These are phyloP conservation scores for Meganola albula DNA, from an alignment of 2,888 invertebrate genomes.

Conservation along the genomic window DNA sequence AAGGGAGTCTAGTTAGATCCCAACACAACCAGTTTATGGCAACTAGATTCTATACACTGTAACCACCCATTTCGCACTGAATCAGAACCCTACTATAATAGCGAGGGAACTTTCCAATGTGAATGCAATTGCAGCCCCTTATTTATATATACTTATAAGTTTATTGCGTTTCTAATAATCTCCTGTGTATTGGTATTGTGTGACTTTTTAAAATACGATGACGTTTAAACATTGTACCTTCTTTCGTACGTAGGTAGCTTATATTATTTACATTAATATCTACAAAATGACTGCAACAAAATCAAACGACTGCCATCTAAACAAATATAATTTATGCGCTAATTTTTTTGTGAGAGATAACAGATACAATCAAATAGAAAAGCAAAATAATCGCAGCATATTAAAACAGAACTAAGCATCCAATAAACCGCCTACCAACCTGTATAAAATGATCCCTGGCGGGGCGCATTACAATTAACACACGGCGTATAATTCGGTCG, in stretches of 20 bases:
- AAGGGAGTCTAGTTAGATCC: conserved; percentile 19
- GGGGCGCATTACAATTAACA: conserved; percentile 2
- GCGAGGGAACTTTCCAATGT: conserved; percentile 27
- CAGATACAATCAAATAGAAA: no score
- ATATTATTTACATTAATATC: no score
- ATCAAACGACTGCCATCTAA: no score
- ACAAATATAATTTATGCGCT: no score
- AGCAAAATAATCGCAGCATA: conserved; percentile 16
- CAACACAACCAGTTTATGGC: conserved; percentile 22
- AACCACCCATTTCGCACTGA: conserved; percentile 15
- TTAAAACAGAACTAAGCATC: conserved; percentile 18
- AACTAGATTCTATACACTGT: conserved; percentile 19
- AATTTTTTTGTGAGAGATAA: no score
- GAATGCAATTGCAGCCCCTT: conserved; percentile 7
- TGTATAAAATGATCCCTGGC: conserved; percentile 15
- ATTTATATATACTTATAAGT: background rate
- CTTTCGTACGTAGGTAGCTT: no score
- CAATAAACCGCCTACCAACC: conserved; percentile 1
- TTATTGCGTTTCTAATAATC: background rate
- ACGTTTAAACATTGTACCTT: no score
- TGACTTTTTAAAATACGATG: no score
- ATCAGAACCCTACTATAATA: conserved; percentile 21
- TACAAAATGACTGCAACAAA: no score
- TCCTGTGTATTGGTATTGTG: no score
- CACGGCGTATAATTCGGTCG: conserved; percentile 7